Conservation (phyloP, 2,797 vertebrate genomes). For the Tapirus indicus region DNA sequence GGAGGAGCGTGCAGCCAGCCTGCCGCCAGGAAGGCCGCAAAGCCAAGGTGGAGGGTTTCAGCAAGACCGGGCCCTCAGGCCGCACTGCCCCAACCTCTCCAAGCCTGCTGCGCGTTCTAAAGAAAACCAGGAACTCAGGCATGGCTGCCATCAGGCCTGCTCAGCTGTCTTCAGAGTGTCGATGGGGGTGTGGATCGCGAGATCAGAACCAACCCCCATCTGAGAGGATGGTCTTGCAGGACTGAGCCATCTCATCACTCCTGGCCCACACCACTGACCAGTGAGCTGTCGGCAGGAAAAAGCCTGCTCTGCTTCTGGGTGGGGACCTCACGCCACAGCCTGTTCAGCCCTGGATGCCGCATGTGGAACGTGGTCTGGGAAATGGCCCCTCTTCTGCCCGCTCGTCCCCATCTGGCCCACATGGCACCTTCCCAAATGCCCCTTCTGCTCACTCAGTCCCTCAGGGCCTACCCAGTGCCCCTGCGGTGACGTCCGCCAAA, state of each 20-base stretch:
- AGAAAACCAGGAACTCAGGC: background rate
- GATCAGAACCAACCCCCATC: background rate
- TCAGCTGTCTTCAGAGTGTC: background rate
- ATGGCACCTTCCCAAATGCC: background rate
- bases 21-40: background rate
- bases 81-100: background rate
- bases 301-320: background rate
- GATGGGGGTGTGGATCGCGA: accelerated
- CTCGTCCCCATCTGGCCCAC: background rate
- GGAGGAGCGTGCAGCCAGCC: background rate
- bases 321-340: background rate
- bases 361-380: background rate
- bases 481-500: too few relatives aligned
- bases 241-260: background rate
- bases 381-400: background rate
- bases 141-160: background rate
- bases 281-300: accelerated
- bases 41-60: background rate
- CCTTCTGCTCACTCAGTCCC: too few relatives aligned
- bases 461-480: background rate
- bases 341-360: background rate
- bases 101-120: background rate
- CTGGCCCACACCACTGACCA: accelerated
- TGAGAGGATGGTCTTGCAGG: background rate
- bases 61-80: background rate